Evolutionary conservation across 2,113 vertebrate genomes (phyloP), one percentile per base, ranked within the genome.

Genomic region (Eira barbara): DNA sequence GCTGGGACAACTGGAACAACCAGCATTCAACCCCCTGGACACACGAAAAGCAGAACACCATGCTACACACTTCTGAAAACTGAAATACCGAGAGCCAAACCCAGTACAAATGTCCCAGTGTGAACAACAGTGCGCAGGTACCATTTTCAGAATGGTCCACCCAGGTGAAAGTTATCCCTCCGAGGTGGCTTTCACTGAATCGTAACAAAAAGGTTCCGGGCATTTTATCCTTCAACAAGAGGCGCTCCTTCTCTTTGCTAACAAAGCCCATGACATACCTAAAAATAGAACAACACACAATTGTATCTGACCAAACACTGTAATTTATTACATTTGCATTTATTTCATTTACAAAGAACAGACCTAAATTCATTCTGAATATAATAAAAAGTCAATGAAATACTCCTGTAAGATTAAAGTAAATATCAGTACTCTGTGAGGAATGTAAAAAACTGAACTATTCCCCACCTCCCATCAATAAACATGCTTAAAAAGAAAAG

Each of bases 91-190:
- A 12, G 31, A 80, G 59, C 52, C 73, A 17, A 49, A 61, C 23
- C n/a, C n/a, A 36, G 49, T 14, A 34, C 59, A 18, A 39, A 80
- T 34, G 57, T 52, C 74, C 84, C 29, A 39, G 18, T 49, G 57
- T 14, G 36, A 61, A 52, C 45, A 34, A 10, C 7, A 67, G 27
- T 39, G 29, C 74, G 47, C 47, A 93, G 98, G 98, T 98, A 99
- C 99, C 99, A 0, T 99, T 99, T 98, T 99, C 99, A 13, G 98
- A 98, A 74, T 99, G 99, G 96, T 99, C 99, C 97, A 99, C 99
- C 99, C 99, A 99, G 74, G 99, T 99, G 97, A 99, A 99, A 27
- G 99, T 99, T 98, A 99, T 99, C 90, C 99, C 99, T 90, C 99
- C 99, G 0, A 99, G 99, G 97, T 99, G 99, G 94, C 99, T 99